Evolutionary conservation across 2,797 vertebrate species (phyloP), one percentile per base, ranked within the genome.

Genomic region (Lepus townsendii): DNA sequence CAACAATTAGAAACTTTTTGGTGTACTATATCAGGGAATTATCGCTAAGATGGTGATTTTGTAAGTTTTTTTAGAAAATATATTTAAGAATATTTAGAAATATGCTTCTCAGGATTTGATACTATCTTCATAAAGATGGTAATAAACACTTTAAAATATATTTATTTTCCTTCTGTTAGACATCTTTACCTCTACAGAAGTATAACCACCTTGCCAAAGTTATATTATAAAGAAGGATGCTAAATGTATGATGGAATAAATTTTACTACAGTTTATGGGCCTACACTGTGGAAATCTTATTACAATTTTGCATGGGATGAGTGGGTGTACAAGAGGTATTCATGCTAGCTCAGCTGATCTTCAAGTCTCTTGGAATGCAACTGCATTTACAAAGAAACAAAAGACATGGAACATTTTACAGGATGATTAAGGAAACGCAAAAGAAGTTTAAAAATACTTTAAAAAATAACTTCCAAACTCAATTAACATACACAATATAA

Each of bases 321-420:
- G 3, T 85, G 20, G 66, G 35, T 90, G 12, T 91, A 38, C n/a
- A 76, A 93, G 32, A 80, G 12, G 52, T 32, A 79, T 76, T 88
- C 47, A 77, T 22, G 50, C 38, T 89, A 66, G 86, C 78, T 50
- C 76, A 38, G 16, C 11, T 94, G 38, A 52, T 71, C 86, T 83
- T 78, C 76, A 88, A 93, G 9, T 1, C n/a, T 27, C 24, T 54
- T 85, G n/a, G 10, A 88, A 87, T 88, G 69, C 78, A 95, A 76
- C 0, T 82, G 32, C 42, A 65, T 89, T 96, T 90, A 57, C 54
- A 95, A 94, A 88, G 52, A 83, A 50, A 85, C 66, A 92, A 83
- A 68, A 93, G 84, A 52, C 22, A 72, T 47, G 62, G 47, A 96
- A 88, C 19, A 83, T 79, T 95, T 93, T 83, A 91, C 10, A 83